These are phyloP conservation scores for Aphyosemion australe DNA, from an alignment of 2,113 vertebrate species.

Conservation along the genomic window DNA sequence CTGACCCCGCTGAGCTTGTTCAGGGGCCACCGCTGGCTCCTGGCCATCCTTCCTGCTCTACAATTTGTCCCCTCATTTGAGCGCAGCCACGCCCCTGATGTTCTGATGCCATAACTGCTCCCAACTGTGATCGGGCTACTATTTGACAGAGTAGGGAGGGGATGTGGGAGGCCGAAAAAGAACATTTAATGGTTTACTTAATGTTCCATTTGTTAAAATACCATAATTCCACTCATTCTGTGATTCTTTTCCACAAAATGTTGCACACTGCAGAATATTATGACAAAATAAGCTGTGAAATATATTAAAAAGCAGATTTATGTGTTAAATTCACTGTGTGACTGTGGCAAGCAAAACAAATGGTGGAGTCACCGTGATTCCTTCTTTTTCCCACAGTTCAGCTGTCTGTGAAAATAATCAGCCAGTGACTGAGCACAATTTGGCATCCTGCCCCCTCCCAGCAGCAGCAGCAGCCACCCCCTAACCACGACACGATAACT, in stretches of 20 bases:
- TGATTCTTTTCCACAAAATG: not conserved
- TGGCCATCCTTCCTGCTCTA: conserved; percentile 46
- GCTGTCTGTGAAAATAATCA: conserved; percentile 67
- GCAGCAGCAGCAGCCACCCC: conserved; percentile 65
- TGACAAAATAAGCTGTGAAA: not conserved
- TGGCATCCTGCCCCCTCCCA: conserved; percentile 41
- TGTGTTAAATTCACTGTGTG: conserved; percentile 35
- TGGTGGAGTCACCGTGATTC: conserved; percentile 57
- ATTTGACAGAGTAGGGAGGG: conserved; percentile 46
- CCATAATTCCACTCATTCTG: conserved; percentile 2
- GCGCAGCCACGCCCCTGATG: conserved; percentile 60
- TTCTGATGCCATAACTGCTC: conserved; percentile 64
- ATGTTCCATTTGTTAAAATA: conserved; percentile 23
- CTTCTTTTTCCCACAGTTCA: conserved; percentile 69
- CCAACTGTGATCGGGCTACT: conserved; percentile 43
- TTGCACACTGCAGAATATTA: not conserved
- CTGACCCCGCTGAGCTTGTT: conserved; percentile 63
- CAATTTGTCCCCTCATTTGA: conserved; percentile 75
- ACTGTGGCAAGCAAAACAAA: conserved; percentile 60
- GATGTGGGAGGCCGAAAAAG: not conserved
- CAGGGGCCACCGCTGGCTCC: conserved; percentile 51
- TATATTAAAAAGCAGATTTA: not conserved
- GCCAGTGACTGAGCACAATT: conserved; percentile 68
- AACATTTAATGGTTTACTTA: conserved; percentile 23
- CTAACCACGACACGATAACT: conserved; percentile 53